phyloP scores from a whole-genome alignment of 2,113 vertebrate species.

The Bubo scandiacus region DNA sequence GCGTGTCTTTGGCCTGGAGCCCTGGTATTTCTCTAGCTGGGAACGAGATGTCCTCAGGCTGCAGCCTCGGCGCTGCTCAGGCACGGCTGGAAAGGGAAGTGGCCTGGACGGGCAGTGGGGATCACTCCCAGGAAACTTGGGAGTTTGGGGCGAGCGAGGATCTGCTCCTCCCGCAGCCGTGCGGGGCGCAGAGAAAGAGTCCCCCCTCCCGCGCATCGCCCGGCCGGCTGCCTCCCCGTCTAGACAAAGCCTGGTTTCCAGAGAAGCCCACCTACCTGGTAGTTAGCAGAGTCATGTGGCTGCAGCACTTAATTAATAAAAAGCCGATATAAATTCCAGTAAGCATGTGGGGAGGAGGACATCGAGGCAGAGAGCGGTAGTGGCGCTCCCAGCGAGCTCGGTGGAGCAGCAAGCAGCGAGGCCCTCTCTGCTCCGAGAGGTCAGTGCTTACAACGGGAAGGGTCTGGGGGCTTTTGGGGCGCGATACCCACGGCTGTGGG shows the following conservation, averaged over 20 bases:
- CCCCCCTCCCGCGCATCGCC: neutral
- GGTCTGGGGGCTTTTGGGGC: fast-evolving
- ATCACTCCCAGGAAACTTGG: neutral
- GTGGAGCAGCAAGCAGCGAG: neutral
- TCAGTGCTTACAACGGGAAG: neutral
- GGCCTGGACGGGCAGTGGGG: neutral
- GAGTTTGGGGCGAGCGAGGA: neutral
- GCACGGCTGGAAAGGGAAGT: neutral
- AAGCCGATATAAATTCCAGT: constrained; percentile 36
- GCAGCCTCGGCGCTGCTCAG: neutral
- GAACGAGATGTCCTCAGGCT: neutral
- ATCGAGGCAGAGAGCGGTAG: neutral
- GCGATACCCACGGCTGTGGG: fast-evolving
- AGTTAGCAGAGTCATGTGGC: constrained; percentile 55
- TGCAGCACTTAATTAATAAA: constrained; percentile 52
- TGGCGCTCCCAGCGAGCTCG: neutral
- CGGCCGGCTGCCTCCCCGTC: neutral
- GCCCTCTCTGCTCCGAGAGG: neutral
- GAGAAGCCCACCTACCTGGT: constrained; percentile 47
- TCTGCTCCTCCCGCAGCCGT: neutral
- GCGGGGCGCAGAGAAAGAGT: neutral
- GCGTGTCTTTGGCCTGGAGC: neutral
- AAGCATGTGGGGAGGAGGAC: constrained; percentile 5
- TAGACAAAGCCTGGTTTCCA: neutral
- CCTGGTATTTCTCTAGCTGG: neutral